Conservation (phyloP, 2,113 vertebrate genomes). For the Pituophis catenifer region DNA sequence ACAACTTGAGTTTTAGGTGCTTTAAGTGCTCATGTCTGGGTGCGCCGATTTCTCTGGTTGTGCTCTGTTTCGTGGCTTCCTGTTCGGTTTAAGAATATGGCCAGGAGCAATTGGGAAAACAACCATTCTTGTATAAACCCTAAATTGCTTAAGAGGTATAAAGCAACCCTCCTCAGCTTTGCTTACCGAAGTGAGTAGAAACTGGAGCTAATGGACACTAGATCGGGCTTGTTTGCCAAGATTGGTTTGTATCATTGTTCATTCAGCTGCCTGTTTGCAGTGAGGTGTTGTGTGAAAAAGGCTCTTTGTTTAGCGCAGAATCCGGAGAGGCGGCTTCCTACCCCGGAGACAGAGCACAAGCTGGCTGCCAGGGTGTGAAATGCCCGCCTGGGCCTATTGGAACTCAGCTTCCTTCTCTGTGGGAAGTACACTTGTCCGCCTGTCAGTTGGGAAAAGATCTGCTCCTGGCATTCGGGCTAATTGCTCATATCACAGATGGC, state of each 20-base stretch:
- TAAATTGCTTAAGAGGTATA: slow-evolving; percentile 44
- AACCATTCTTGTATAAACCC: slow-evolving; percentile 4
- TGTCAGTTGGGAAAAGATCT: slow-evolving; percentile 22
- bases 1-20: neutral
- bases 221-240: slow-evolving; percentile 31
- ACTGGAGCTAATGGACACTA: slow-evolving; percentile 17
- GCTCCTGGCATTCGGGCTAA: slow-evolving; percentile 22
- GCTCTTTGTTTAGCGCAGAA: neutral
- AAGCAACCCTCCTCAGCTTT: slow-evolving; percentile 33
- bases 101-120: neutral
- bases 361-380: slow-evolving; percentile 27
- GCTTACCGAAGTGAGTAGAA: slow-evolving; percentile 20
- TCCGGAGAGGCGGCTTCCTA: neutral
- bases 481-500: slow-evolving; percentile 32
- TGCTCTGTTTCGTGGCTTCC: slow-evolving; percentile 60
- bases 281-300: neutral
- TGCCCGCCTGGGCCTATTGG: slow-evolving; percentile 21
- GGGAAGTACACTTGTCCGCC: slow-evolving; percentile 22
- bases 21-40: slow-evolving; percentile 4
- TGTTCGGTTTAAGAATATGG: slow-evolving; percentile 28
- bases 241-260: neutral
- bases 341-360: neutral
- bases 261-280: neutral
- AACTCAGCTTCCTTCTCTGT: neutral
- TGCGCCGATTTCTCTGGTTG: slow-evolving; percentile 39